Evolutionary conservation across 2,888 invertebrate genomes (phyloP).

Genomic region (Caenorhabditis panamensis): DNA sequence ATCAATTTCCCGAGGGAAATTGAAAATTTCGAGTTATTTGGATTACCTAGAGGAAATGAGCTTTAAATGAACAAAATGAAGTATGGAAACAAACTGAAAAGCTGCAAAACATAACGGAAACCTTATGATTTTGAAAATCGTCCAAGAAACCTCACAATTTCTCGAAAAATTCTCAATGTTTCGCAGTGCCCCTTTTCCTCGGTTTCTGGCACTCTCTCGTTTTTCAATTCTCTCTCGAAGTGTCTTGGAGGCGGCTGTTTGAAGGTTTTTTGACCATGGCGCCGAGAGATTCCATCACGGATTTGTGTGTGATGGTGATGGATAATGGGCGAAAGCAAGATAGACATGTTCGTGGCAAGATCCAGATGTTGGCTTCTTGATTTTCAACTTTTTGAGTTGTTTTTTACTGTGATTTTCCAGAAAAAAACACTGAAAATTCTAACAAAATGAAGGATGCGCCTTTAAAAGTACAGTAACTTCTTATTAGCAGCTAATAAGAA

Average conservation of each 20-base stretch:
- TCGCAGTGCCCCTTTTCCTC: conserved; percentile 5
- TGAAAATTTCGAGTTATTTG: conserved; percentile 1
- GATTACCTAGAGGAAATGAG: too few species aligned
- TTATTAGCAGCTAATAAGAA: too few species aligned
- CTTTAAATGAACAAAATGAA: not conserved
- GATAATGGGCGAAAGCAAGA: too few species aligned
- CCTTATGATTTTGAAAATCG: not conserved
- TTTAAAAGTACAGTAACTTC: too few species aligned
- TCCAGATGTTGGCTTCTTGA: too few species aligned
- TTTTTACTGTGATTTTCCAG: too few species aligned
- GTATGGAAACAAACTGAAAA: not conserved
- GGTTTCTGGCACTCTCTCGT: not conserved
- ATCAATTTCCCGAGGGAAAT: not conserved
- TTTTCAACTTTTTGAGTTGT: too few species aligned
- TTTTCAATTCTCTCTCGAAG: not conserved
- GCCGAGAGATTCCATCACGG: not conserved
- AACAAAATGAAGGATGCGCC: too few species aligned
- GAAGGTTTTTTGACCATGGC: conserved; percentile 1
- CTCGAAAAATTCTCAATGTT: not conserved
- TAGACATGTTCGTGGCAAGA: too few species aligned
- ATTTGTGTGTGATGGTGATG: too few species aligned
- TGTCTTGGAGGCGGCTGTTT: not conserved
- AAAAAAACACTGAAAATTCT: too few species aligned
- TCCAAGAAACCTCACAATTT: not conserved
- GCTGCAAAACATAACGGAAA: not conserved